Evolutionary conservation across 2,797 vertebrate species (phyloP), one percentile per base, ranked within the genome.

Genomic region (Cyclopterus lumpus): DNA sequence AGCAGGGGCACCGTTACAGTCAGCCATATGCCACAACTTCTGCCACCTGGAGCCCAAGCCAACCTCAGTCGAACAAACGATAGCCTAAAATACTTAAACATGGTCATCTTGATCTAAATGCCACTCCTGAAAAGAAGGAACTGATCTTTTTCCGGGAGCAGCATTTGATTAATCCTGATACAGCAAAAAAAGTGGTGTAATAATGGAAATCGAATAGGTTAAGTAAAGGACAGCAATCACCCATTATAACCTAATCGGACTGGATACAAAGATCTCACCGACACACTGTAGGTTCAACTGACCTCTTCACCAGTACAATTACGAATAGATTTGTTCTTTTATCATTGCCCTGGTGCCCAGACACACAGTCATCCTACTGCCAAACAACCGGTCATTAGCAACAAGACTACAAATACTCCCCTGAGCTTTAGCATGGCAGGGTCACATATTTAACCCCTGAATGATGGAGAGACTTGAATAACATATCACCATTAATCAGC

Each of bases 371-470:
- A 73, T 38, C 67, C 42, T 67, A 58, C 36, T 79, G 54, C 57
- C 59, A 84, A 86, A 81, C 64, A 83, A 67, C 20, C 64, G 71
- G 64, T 81, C 85, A 89, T 91, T 88, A 90, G 82, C 82, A 86
- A 69, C 78, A 75, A 68, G 65, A 66, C 81, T 62, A 81, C 84
- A 90, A 85, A 88, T 83, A 74, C 79, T 86, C 84, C 80, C 59
- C 71, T 71, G 82, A 69, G 82, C 34, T 86, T 79, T 83, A 77
- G 80, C 79, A 89, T 86, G 79, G 20, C 83, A 67, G 71, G 90
- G 91, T 93, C 91, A 93, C 87, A 93, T 93, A 90, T 87, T 90
- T 92, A 81, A 91, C 92, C 92, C 42, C 67, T 0, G 49, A 81
- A 90, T 74, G 81, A 90, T 71, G 86, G 76, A 80, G 73, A 79